Evolutionary conservation across 1,140 invertebrate genomes (phyloP), one percentile per base, ranked within the genome.

Genomic region (Hyles euphorbiae): DNA sequence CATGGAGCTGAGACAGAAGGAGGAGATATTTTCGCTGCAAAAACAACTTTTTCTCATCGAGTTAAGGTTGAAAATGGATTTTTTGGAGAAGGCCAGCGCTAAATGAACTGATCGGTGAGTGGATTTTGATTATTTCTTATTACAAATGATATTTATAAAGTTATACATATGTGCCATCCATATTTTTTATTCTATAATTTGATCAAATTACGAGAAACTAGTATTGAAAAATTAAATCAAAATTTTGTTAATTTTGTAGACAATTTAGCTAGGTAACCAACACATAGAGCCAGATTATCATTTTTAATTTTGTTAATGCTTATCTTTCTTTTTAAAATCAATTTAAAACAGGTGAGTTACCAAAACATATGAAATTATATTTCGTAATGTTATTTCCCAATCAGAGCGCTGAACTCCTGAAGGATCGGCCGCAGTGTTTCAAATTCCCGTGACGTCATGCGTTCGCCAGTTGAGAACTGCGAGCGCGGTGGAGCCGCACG

Each of bases 21-120:
- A 90, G 61, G 89, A 90, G 63, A 88, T 90, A 47, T 90, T 89
- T 58, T 89, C 89, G 9, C 67, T 90, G 43, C 89, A 90, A 65
- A 90, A 89, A 55, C 89, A 90, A 64, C 79, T 90, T 9, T 89
- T 90, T 64, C 72, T 90, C 4, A 88, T 90, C 45, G 89, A 90
- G 72, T 61, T 90, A 54, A 78, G 86, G 58, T 71, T 89, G 63
- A 89, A 89, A 79, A 90, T 90, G 89, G 89, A 90, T 63, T 89
- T 89, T 66, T 67, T 89, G n/a, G 89, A 90, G 60, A 90, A 90
- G 68, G 88, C 87, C 10, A 78, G 84, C 64, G 85, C 72, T 57
- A 89, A 90, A 70, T 90, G 76, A 81, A 52, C 33, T n/a, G 0
- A 34, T 34, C n/a, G 33, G 44, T 47, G 54, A 47, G 45, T 51